Evolutionary conservation across 2,797 vertebrate genomes (phyloP).

Genomic region (Thamnophis elegans): DNA sequence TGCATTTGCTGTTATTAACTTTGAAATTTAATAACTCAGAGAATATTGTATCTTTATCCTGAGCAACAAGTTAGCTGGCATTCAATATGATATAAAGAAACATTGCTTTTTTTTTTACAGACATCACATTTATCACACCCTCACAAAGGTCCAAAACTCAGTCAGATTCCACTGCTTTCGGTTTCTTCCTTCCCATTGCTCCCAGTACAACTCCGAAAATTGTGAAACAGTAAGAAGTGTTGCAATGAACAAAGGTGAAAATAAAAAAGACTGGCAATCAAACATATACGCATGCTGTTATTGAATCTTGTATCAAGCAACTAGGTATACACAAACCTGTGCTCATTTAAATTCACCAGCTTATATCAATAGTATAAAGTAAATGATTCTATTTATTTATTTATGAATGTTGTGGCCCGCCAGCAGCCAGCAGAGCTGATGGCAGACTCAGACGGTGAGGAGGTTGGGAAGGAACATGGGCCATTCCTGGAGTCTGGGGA

Average conservation of each 20-base stretch:
- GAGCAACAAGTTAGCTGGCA: neutral
- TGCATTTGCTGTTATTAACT: neutral
- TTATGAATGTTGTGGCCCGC: too few species aligned
- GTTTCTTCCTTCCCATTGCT: constrained; percentile 21
- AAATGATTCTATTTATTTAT: neutral
- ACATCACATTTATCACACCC: neutral
- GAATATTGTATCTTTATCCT: neutral
- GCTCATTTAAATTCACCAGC: neutral
- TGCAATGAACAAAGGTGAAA: neutral
- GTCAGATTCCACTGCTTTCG: constrained; percentile 29
- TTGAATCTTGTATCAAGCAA: neutral
- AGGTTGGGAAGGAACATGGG: too few species aligned
- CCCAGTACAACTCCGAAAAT: constrained; percentile 1
- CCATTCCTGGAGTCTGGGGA: too few species aligned
- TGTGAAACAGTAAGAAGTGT: neutral
- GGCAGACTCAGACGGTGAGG: too few species aligned
- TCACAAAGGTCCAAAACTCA: constrained; percentile 41
- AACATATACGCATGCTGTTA: neutral
- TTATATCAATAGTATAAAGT: neutral
- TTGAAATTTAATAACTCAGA: neutral
- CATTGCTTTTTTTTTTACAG: constrained; percentile 46
- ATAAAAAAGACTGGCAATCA: neutral
- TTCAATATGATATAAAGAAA: neutral
- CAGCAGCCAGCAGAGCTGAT: too few species aligned
- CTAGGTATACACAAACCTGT: neutral